Evolutionary conservation across 2,113 vertebrate genomes (phyloP), one percentile per base, ranked within the genome.

Genomic region (Chaetura pelagica): DNA sequence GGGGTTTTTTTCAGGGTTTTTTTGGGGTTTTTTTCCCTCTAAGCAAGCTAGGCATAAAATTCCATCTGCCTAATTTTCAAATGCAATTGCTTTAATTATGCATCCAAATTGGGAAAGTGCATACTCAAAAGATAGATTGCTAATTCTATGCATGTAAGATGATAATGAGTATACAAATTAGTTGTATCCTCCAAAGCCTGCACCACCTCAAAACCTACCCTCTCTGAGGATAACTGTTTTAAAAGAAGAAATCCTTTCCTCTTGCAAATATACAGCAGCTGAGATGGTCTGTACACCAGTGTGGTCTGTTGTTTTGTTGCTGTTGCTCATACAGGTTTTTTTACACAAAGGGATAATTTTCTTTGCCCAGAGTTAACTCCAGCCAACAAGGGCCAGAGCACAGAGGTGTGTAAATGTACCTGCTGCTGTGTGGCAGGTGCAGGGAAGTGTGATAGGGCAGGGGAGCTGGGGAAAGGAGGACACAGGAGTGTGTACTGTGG

Each of bases 31-130:
- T 16, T n/a, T 26, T 46, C 32, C 3, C 27, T 29, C 44, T 48
- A 69, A 46, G 40, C 44, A 92, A 73, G 61, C 64, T 72, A 48
- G 68, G 48, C 82, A 40, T 71, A 92, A 92, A 85, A 87, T 84
- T 93, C 79, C 85, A 81, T 94, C 85, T 95, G 83, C 93, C 76
- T 92, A 44, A 89, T 92, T 93, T 95, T 68, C 85, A 93, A 88
- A 67, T 78, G 61, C 82, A 94, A 29, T 88, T 94, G 83, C 83
- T 96, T 86, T 93, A 90, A 92, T 96, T 94, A 86, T 75, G 85
- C 64, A 90, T 88, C 82, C 73, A 90, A 86, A 89, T 40, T 81
- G 64, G 52, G 69, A 84, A 92, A 93, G 30, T 49, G 63, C 64
- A 10, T 90, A 24, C 68, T 93, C 34, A 75, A n/a, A 81, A 90